These are phyloP conservation scores for Apamea sordens DNA, from an alignment of 2,888 invertebrate species.

Conservation along the genomic window DNA sequence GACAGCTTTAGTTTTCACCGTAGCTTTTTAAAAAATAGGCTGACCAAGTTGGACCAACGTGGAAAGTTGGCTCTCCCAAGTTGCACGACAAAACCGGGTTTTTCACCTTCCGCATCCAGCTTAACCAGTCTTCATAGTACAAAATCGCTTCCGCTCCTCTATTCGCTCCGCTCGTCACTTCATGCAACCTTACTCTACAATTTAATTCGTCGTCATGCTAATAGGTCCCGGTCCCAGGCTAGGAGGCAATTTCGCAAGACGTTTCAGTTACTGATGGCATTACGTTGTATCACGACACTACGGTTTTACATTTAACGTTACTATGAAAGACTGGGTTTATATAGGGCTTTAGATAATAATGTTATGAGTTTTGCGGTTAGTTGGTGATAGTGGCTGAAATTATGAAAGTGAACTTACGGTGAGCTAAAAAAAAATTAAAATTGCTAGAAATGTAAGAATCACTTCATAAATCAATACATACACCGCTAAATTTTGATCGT, in stretches of 20 bases:
- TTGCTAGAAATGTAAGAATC: too few relatives aligned
- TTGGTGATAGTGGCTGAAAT: not conserved
- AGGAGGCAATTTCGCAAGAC: slow-evolving; percentile 78
- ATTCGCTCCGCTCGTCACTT: slow-evolving; percentile 32
- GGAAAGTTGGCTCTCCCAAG: too few relatives aligned
- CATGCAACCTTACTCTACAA: slow-evolving; percentile 60
- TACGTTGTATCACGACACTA: slow-evolving; percentile 63
- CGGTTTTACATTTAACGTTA: slow-evolving; percentile 32
- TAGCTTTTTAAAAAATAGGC: too few relatives aligned
- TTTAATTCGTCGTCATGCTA: slow-evolving; percentile 79
- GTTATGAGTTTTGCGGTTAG: not conserved
- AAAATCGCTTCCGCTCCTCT: slow-evolving; percentile 33
- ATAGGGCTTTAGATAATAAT: not conserved
- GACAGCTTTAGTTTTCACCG: too few relatives aligned
- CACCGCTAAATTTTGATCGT: too few relatives aligned
- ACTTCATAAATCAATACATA: too few relatives aligned
- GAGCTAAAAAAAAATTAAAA: not conserved
- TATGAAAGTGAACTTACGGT: not conserved
- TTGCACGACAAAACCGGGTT: not conserved
- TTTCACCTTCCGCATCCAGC: not conserved
- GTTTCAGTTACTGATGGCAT: slow-evolving; percentile 75
- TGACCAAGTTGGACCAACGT: too few relatives aligned
- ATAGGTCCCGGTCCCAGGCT: slow-evolving; percentile 73
- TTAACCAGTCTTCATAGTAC: too few relatives aligned
- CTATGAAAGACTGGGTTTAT: not conserved